Base-by-base conservation (phyloP, 2,888 invertebrate species). In the Spodoptera picta region DNA sequence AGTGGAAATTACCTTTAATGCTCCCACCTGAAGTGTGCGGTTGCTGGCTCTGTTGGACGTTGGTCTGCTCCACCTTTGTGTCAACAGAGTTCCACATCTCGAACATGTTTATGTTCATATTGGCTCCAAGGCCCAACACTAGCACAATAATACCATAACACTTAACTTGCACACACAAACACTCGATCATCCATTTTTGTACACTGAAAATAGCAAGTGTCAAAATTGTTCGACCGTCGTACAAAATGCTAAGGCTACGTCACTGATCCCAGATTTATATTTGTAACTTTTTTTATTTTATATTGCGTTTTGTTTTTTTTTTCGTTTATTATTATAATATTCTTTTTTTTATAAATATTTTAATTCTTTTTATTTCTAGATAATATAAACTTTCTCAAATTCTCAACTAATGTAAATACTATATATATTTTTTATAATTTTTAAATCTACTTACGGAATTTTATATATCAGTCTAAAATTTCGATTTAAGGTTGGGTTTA, bases 61-160 rank as follows among this genome's bases (percentile, higher is more conserved):
- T 96, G 85, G 95, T 96, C 89, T 96, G 96, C 77, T 97, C 97
- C 95, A 97, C 90, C 94, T 97, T 97, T 80, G 96, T 96, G 93
- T 95, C 96, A 87, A 97, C 97, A 89, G 96, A 96, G 95, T 96
- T 97, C 97, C 97, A 97, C 97, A 97, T 97, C 93, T 97, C 97
- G 93, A 97, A 97, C 97, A 97, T 97, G 90, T 96, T 96, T 87
- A 94, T 27, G 27, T 27, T 86, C 94, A 94, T 94, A 77, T 82
- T 92, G 85, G 87, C 87, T 85, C 88, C 85, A 68, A 72, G 79
- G 75, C 79, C 79, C 73, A 66, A 79, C 75, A 75, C 71, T 75
- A 71, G 88, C 90, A 85, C 79, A 70, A 82, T 58, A 48, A 60
- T 78, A 76, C 69, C 79, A 79, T 79, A 72, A 78, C 83, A 83